Base-by-base conservation (phyloP, 1,140 invertebrate species). In the Drosophila guanche region DNA sequence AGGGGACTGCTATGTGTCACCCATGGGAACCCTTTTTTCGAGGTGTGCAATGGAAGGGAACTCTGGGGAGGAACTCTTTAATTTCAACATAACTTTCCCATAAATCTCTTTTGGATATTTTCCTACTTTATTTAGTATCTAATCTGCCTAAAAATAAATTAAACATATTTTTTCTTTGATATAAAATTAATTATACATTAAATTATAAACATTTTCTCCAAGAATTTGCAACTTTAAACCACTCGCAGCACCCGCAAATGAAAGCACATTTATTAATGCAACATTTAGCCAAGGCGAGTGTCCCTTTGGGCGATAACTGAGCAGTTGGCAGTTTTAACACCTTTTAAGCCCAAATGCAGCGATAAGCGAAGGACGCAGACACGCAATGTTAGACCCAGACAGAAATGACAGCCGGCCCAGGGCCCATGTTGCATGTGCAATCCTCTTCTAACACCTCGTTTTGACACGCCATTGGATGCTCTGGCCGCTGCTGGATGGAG, bases 261-360 rank as follows among this genome's bases (percentile, higher is more conserved):
- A 3, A 43, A 40, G 7, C 5, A 40, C 53, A 16, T 53, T 1
- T 22, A 40, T 37, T 10, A 4, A 5, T 8, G 10, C 29, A 33
- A 33, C 2, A 10, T 33, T 8, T 10, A 37, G 10, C 14, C 14
- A 3, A 22, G 45, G 50, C 52, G 29, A 73, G 37, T 61, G 50
- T 75, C 48, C 58, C 63, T 62, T 10, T 29, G 25, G 63, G 71
- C 76, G 80, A 86, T 85, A 86, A 77, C 69, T 76, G 54, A 78
- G 74, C 78, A 74, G 86, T 85, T 81, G 81, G 77, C 81, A 69
- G 65, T 71, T 85, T 81, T 71, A 74, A 86, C 81, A 78, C 81
- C 81, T 81, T 70, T 70, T 67, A 59, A 65, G 61, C 51, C 56
- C 54, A 48, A 37, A 46, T 22, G 23, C 43, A 14, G 76, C 72